Base-by-base conservation (phyloP, 1,140 invertebrate species). In the Brachionus sp. region DNA sequence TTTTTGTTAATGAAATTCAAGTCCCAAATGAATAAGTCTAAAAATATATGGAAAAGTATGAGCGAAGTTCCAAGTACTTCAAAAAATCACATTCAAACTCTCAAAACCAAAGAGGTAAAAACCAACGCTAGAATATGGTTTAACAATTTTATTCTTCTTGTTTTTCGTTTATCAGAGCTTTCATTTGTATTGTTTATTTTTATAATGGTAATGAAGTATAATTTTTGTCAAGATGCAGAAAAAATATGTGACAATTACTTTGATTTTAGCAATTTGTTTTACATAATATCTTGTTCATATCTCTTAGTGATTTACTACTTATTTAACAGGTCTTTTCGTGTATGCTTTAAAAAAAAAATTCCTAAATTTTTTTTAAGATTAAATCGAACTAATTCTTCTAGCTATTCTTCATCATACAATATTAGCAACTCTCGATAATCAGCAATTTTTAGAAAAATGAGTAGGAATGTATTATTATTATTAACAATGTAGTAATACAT, bases 181-280 rank as follows among this genome's bases (percentile, higher is more conserved):
- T 33, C 5, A 0, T 7, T 16, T 37, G 64, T 66, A 19, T 6
- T 66, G 9, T 66, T 66, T 33, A 66, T 66, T 33, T 66, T 66
- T 33, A n/a, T 33, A 10, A 33, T 66, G 64, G 64, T 66, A 13
- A 66, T 66, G n/a, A 66, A 16, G n/a, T 66, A 66, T 66, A 25
- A 66, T 66, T 66, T 66, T 66, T 66, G 64, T 6, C 64, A 66
- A 66, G 29, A 66, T 66, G 25, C 64, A 12, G 64, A 66, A 23
- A 66, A 66, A 37, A 66, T 66, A 5, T 66, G 64, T 37, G 64
- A 66, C 33, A 66, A 66, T 66, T 66, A 13, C n/a, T 66, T 66
- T 66, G 64, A 66, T 33, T 66, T 66, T 66, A 66, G 64, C n/a
- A 66, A 66, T 10, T 5, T 66, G n/a, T 66, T 66, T 37, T 66